Evolutionary conservation across 1,140 invertebrate genomes (phyloP).

Genomic region (Aethina tumida): DNA sequence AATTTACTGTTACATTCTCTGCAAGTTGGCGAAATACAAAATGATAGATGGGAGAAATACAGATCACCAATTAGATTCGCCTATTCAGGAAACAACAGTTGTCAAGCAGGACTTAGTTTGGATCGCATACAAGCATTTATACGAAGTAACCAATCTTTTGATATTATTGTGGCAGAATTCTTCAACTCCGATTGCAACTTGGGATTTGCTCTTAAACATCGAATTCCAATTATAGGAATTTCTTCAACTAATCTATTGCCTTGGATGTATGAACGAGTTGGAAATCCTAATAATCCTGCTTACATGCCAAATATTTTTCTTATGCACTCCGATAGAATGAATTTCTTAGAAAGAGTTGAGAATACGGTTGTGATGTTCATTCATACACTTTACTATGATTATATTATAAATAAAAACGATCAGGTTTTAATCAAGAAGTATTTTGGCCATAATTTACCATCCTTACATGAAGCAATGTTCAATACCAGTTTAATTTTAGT

Average conservation of each 20-base stretch:
- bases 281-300: conserved; percentile 44
- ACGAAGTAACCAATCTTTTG: conserved; percentile 39
- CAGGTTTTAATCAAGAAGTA: conserved; percentile 25
- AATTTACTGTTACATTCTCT: neutral
- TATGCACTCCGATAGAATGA: conserved; percentile 39
- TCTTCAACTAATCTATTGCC: conserved; percentile 45
- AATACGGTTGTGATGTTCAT: conserved; percentile 21
- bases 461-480: conserved; percentile 23
- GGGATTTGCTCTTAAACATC: conserved; percentile 47
- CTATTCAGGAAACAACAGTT: neutral
- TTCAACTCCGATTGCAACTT: conserved; percentile 60
- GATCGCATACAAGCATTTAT: conserved; percentile 36
- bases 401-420: conserved; percentile 13
- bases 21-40: conserved; percentile 3
- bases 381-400: conserved; percentile 11
- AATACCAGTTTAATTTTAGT: conserved; percentile 43
- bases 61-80: neutral
- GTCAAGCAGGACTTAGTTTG: neutral
- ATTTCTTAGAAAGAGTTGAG: conserved; percentile 43
- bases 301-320: conserved; percentile 45
- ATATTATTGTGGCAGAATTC: conserved; percentile 52
- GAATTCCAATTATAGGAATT: conserved; percentile 48
- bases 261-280: conserved; percentile 36
- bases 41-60: neutral
- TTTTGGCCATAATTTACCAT: conserved; percentile 36